Evolutionary conservation across 2,113 vertebrate species (phyloP).

Genomic region (Chaetura pelagica): DNA sequence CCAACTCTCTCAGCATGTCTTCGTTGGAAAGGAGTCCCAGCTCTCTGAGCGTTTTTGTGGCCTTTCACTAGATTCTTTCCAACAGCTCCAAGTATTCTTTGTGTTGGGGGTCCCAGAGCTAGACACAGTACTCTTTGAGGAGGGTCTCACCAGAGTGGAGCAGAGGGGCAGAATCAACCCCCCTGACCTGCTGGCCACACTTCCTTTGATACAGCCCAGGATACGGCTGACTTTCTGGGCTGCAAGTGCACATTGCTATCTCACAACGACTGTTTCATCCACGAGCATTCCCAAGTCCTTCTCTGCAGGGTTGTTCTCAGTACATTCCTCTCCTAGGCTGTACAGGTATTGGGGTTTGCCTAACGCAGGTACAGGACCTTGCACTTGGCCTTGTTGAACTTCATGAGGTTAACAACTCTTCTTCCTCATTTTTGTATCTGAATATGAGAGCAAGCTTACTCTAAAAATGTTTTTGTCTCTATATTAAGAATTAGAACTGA

Average conservation of each 20-base stretch:
- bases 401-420: not conserved
- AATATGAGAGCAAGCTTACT: not conserved
- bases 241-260: accelerated
- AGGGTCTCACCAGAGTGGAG: accelerated
- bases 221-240: accelerated
- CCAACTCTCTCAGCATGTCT: not conserved
- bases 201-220: not conserved
- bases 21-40: not conserved
- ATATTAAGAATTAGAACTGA: not conserved
- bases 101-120: not conserved
- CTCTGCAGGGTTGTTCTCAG: not conserved
- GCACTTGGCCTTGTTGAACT: not conserved
- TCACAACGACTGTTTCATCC: accelerated
- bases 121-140: accelerated
- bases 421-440: not conserved
- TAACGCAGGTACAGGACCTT: not conserved
- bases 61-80: not conserved
- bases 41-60: accelerated
- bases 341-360: not conserved
- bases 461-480: not conserved
- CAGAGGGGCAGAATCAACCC: not conserved
- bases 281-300: not conserved
- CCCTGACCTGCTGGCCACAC: accelerated
- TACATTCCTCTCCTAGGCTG: not conserved
- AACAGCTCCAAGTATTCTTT: not conserved